phyloP scores from a whole-genome alignment of 2,113 vertebrate genomes.

The Austrofundulus limnaeus region DNA sequence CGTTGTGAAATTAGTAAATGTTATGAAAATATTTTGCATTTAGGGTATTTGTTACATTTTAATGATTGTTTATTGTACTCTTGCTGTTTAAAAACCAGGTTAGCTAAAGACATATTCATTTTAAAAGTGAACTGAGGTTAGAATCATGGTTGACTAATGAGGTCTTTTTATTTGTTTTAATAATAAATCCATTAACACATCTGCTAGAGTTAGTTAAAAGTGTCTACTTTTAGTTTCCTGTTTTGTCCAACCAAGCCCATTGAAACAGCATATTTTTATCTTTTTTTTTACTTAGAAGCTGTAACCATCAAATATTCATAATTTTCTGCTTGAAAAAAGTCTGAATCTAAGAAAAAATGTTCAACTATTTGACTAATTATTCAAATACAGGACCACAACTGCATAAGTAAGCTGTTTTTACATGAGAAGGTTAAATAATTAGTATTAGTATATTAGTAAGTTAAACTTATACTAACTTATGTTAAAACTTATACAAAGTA shows the following conservation, averaged over 20 bases:
- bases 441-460: no score
- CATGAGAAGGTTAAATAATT: slow-evolving; percentile 1
- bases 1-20: neutral
- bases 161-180: no score
- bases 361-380: neutral
- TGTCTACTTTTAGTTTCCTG: neutral
- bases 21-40: neutral
- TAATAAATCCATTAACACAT: no score
- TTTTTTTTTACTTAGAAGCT: neutral
- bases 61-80: no score
- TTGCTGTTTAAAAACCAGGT: no score
- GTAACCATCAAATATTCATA: neutral
- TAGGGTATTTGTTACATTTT: neutral
- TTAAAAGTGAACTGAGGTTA: no score
- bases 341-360: neutral
- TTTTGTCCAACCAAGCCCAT: neutral
- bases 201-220: no score
- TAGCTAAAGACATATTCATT: no score
- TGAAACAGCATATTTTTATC: neutral
- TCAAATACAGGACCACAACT: neutral
- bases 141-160: no score
- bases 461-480: no score
- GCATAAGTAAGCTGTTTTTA: neutral
- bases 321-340: neutral
- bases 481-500: slow-evolving; percentile 1